phyloP scores from a whole-genome alignment of 2,888 invertebrate genomes.

The Heteromurus nitidus region DNA sequence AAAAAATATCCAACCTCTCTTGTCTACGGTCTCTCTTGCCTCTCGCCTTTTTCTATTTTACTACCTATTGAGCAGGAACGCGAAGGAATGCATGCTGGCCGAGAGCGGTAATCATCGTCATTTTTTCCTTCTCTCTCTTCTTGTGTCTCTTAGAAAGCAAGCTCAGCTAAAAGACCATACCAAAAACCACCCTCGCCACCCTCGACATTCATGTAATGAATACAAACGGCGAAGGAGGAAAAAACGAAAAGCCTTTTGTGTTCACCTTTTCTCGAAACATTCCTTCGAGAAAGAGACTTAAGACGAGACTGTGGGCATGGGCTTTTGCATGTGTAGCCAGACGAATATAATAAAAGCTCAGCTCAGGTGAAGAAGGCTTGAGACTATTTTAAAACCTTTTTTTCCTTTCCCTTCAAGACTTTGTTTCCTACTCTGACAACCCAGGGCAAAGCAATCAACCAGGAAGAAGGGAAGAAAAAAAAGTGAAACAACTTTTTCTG shows the following conservation, averaged over 20 bases:
- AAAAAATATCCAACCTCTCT: slow-evolving; percentile 28
- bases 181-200: slow-evolving; percentile 72
- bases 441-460: slow-evolving; percentile 18
- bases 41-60: slow-evolving; percentile 20
- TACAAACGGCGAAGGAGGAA: slow-evolving; percentile 6
- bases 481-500: too few relatives aligned
- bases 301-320: slow-evolving; percentile 11
- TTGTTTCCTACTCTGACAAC: too few relatives aligned
- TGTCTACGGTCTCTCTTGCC: slow-evolving; percentile 19
- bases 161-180: neutral
- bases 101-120: slow-evolving; percentile 69
- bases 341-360: too few relatives aligned
- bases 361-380: too few relatives aligned
- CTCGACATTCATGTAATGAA: slow-evolving; percentile 66
- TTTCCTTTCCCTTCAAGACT: neutral
- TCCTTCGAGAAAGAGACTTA: slow-evolving; percentile 8
- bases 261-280: slow-evolving; percentile 11
- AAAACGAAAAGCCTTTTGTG: slow-evolving; percentile 16
- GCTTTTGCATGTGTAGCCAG: too few relatives aligned
- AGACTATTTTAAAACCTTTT: slow-evolving; percentile 22
- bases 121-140: too few relatives aligned
- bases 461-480: slow-evolving; percentile 15
- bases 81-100: slow-evolving; percentile 69
- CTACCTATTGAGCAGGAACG: slow-evolving; percentile 27
- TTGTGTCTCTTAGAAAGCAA: slow-evolving; percentile 26